Evolutionary conservation across 2,888 invertebrate genomes (phyloP), one percentile per base, ranked within the genome.

Genomic region (Ormyrus nitidulus): DNA sequence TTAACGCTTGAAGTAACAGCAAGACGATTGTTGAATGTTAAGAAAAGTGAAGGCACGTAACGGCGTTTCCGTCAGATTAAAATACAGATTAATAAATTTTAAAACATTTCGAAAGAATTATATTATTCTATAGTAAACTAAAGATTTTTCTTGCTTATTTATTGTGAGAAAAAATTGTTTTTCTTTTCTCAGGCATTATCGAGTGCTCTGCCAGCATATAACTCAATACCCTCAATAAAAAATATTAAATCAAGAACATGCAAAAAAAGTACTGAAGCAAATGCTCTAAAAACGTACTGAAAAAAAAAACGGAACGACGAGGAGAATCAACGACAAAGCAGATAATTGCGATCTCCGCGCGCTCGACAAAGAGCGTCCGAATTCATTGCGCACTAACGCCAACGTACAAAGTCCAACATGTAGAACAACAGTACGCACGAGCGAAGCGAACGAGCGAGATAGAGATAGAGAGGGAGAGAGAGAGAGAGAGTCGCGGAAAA

Each of bases 141-240:
- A 34, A 59, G 44, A 34, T 11, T 6, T 56, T 5, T 3, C 56
- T 11, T n/a, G 5, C n/a, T n/a, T 34, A 34, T 34, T 34, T 34
- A 34, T 34, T 34, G 4, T 34, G 34, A 11, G 6, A 59, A 87
- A 86, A 85, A 84, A 85, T 68, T 61, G 70, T 64, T 51, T 58
- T 46, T 1, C 64, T 54, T 77, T 34, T 34, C 34, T 34, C 34
- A 34, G 34, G 34, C 34, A 34, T 34, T 34, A 34, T 34, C 34
- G 4, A 34, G 0, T 34, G 34, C 0, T 4, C 34, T 34, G 34
- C 34, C 0, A 34, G 4, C 34, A 34, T 4, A 4, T 4, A 34
- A 34, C 34, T 34, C 4, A 34, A 34, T 34, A 34, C 34, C 34
- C 4, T 34, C 34, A 34, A 34, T 34, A 34, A 34, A 34, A 34